Conservation (phyloP, 1,140 invertebrate genomes). For the Goniozus legneri region DNA sequence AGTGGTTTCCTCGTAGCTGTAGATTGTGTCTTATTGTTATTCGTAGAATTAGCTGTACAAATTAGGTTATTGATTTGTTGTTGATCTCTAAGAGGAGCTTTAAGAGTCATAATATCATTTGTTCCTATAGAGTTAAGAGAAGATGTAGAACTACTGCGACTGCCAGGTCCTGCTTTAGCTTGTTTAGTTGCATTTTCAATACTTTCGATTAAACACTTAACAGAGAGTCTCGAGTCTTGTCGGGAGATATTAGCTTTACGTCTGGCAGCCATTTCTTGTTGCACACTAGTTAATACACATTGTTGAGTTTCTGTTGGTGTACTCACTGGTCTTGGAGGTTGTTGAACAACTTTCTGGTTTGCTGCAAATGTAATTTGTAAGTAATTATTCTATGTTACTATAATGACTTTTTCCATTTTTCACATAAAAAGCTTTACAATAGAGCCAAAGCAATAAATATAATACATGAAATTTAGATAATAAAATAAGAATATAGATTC, state of each 20-base stretch:
- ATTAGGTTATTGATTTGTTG: slow-evolving; percentile 47
- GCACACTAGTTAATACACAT: slow-evolving; percentile 54
- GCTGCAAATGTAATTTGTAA: too few relatives aligned
- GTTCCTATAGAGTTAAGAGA: slow-evolving; percentile 57
- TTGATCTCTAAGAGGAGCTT: slow-evolving; percentile 47
- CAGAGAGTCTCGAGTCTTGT: slow-evolving; percentile 77
- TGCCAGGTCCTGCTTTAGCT: slow-evolving; percentile 63
- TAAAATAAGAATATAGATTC: too few relatives aligned
- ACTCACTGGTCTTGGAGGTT: slow-evolving; percentile 32
- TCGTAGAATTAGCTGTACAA: slow-evolving; percentile 40
- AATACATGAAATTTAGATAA: too few relatives aligned
- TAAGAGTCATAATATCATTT: slow-evolving; percentile 43
- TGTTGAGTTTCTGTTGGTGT: slow-evolving; percentile 53
- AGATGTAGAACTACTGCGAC: slow-evolving; percentile 58
- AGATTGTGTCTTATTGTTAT: slow-evolving; percentile 46
- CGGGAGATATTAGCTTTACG: slow-evolving; percentile 61
- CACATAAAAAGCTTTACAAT: too few relatives aligned
- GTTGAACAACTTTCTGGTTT: slow-evolving; percentile 40
- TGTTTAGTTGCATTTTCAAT: slow-evolving; percentile 87
- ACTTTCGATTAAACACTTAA: slow-evolving; percentile 84
- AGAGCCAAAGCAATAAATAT: too few relatives aligned
- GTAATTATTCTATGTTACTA: too few relatives aligned
- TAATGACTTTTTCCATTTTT: too few relatives aligned
- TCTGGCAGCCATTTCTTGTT: slow-evolving; percentile 59
- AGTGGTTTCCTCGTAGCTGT: slow-evolving; percentile 34